Percentiles rank a stretch among this genome's conserved stretches.
phyloP scores from a whole-genome alignment of 2,888 invertebrate species.

The Scaptomyza caliginosa region DNA sequence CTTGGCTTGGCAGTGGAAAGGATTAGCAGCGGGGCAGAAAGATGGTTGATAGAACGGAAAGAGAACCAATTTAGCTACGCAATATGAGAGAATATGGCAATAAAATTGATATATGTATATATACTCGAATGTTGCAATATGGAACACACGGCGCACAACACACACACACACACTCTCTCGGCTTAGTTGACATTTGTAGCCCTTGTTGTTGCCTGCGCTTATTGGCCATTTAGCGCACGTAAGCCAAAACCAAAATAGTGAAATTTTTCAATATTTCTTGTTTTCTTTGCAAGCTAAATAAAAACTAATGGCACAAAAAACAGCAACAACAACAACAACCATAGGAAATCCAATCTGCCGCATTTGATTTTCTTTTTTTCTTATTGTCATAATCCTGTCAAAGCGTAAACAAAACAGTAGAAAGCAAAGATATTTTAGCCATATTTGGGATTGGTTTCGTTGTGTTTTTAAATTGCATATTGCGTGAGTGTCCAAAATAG shows the following conservation, averaged over 20 bases:
- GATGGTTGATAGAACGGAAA: no score
- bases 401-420: conserved; percentile 75
- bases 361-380: conserved; percentile 44
- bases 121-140: conserved; percentile 55
- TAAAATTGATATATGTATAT: conserved; percentile 80
- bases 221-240: conserved; percentile 80
- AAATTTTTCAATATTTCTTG: conserved; percentile 40
- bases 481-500: conserved; percentile 23
- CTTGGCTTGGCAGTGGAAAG: conserved; percentile 46
- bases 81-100: conserved; percentile 50
- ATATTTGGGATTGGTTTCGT: conserved; percentile 32
- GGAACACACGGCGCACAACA: conserved; percentile 19
- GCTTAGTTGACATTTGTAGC: conserved; percentile 50
- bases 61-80: conserved; percentile 58
- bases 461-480: conserved; percentile 7
- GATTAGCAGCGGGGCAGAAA: conserved; percentile 35
- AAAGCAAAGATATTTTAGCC: conserved; percentile 21
- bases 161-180: not conserved
- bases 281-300: conserved; percentile 48
- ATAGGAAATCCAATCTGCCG: conserved; percentile 42
- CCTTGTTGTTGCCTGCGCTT: conserved; percentile 50
- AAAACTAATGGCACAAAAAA: conserved; percentile 72
- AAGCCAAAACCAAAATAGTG: conserved; percentile 67
- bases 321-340: conserved; percentile 12
- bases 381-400: conserved; percentile 73